Conservation (phyloP, 1,140 invertebrate species). For the roundworm (Caenorhabditis elegans) region DNA sequence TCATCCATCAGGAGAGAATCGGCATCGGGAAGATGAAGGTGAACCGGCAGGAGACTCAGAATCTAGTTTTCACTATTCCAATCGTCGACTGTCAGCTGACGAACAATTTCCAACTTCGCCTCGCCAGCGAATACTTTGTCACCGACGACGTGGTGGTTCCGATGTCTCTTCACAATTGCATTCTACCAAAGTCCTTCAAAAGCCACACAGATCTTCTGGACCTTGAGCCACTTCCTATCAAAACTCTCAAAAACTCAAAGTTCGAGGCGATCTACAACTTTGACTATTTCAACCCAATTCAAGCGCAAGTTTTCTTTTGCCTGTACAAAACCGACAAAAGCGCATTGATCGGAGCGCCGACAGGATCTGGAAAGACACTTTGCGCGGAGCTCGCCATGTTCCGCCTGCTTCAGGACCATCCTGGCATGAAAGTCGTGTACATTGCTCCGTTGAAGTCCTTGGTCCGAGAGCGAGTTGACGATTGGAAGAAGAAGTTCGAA, state of each 20-base stretch:
- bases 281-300: slow-evolving; percentile 95
- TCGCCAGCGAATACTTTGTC: slow-evolving; percentile 86
- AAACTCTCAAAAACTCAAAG: slow-evolving; percentile 76
- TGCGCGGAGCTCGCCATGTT: slow-evolving; percentile 97
- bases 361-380: slow-evolving; percentile 97
- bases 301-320: slow-evolving; percentile 96
- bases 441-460: slow-evolving; percentile 97
- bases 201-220: slow-evolving; percentile 86
- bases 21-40: slow-evolving; percentile 82
- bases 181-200: slow-evolving; percentile 86
- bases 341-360: slow-evolving; percentile 91
- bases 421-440: slow-evolving; percentile 88
- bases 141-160: slow-evolving; percentile 76
- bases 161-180: slow-evolving; percentile 84
- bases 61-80: slow-evolving; percentile 92
- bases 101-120: slow-evolving; percentile 84
- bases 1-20: slow-evolving; percentile 94
- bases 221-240: slow-evolving; percentile 84
- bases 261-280: slow-evolving; percentile 86
- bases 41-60: slow-evolving; percentile 75
- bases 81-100: slow-evolving; percentile 82
- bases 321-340: slow-evolving; percentile 93
- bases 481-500: slow-evolving; percentile 90
- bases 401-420: slow-evolving; percentile 81
- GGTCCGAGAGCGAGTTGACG: slow-evolving; percentile 89